Evolutionary conservation across 2,888 invertebrate genomes (phyloP), one percentile per base, ranked within the genome.

Genomic region (Disparrhopalites patrizii): DNA sequence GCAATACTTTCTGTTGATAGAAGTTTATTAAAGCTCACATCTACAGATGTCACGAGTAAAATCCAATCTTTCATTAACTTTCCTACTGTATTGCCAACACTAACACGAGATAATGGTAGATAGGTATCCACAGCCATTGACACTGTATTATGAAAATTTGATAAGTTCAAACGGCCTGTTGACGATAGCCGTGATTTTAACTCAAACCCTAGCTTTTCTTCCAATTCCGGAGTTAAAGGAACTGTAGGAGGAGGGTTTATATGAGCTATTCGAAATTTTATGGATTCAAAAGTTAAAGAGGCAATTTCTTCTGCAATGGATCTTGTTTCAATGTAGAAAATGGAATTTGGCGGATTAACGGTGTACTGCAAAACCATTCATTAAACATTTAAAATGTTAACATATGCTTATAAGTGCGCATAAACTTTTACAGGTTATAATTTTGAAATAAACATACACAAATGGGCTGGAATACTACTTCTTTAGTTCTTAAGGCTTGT

Each of bases 301-400:
- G 25, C 38, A 8, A 63, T 51, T 55, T 54, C 63, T 55, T 63
- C 40, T 7, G 63, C 63, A 2, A 63, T 31, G 20, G 40, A 27
- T n/a, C 63, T n/a, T 15, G 13, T 55, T 63, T 63, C 63, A 27
- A 63, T 40, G 43, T 52, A 55, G 25, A 63, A 63, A 31, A 54
- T 31, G n/a, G 63, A 25, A 43, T 63, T 63, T 1, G 63, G 63
- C 3, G 54, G 36, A 27, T 63, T 63, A 30, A 55, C 30, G 1
- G 31, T 63, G 20, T 55, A 63, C 63, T 63, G 47, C 23, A 63
- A 63, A 20, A 47, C 1, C 36, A 51, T n/a, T n/a, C 36, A 36
- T 10, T 15, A 36, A 36, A 36, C 15, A 10, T 10, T 36, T 36
- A 10, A 7, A 36, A 36, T 36, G 15, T 15, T 36, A 7, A 36